Evolutionary conservation across 2,888 invertebrate species (phyloP), one percentile per base, ranked within the genome.

Genomic region (Argyresthia albistria): DNA sequence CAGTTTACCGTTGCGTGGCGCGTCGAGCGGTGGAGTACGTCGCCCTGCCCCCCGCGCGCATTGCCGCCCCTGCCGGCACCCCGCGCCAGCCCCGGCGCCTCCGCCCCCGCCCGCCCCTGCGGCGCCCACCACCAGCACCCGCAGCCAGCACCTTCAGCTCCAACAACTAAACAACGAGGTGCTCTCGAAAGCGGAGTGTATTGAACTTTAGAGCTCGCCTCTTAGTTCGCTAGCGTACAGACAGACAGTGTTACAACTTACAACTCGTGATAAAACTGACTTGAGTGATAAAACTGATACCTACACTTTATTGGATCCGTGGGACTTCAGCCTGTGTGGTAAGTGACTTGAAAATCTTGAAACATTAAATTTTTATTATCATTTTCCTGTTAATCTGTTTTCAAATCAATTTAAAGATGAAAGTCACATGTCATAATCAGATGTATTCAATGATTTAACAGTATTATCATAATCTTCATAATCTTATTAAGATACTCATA

Each of bases 1-100:
- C 84, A 87, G 87, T 87, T 87, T 87, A 87, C 87, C 87, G 87
- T 87, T 87, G 87, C 77, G 78, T 81, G 86, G 87, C 87, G 87
- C 86, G 82, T 80, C 71, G 84, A 81, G 84, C 84, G 86, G 86
- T 82, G 82, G 84, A 25, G 25, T 81, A 80, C 80, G 80, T 72
- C 60, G 58, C 54, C 45, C 43, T 14, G 53, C 45, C 43, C n/a
- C 43, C 35, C 36, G 43, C 54, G 51, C 46, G 45, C 35, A 2
- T 25, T 6, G 25, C 25, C 25, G 25, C 6, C 25, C 25, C 25
- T 25, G 25, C 25, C 25, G 25, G 25, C 25, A 25, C 25, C 25
- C 25, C 2, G 25, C 25, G 25, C 25, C 2, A 6, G 3, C 25
- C 25, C 25, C 25, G 25, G 25, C 25, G 25, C 25, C 25, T 25